Evolutionary conservation across 37 sponge, comb jelly and placozoan species (phyloP).

Genomic region (Haliclona indistincta): DNA sequence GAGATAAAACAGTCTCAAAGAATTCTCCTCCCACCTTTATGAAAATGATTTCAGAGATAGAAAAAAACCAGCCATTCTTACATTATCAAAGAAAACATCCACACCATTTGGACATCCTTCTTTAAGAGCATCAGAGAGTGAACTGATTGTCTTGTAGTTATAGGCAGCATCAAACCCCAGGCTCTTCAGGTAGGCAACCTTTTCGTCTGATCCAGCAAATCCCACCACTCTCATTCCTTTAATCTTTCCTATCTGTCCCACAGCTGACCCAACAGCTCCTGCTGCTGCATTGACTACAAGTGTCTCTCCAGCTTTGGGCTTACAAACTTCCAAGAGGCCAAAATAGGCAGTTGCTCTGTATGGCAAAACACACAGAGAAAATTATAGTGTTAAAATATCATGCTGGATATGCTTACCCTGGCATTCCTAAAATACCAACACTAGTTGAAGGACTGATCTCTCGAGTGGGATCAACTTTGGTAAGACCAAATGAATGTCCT

Average conservation of each 20-base stretch:
- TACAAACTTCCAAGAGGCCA: slow-evolving; percentile 74
- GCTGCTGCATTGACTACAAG: slow-evolving; percentile 86
- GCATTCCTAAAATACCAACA: slow-evolving; percentile 89
- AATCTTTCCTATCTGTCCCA: slow-evolving; percentile 85
- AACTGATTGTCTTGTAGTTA: slow-evolving; percentile 87
- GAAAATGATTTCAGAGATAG: not conserved
- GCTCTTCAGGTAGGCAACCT: slow-evolving; percentile 63
- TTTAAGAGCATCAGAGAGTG: slow-evolving; percentile 57
- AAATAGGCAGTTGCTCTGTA: slow-evolving; percentile 87
- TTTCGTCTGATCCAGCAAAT: slow-evolving; percentile 83
- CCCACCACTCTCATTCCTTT: slow-evolving; percentile 88
- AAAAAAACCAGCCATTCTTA: slow-evolving; percentile 51
- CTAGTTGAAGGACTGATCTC: slow-evolving; percentile 33
- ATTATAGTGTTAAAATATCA: not conserved
- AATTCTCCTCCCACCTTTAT: slow-evolving; percentile 86
- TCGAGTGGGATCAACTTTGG: slow-evolving; percentile 38
- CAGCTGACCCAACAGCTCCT: slow-evolving; percentile 90
- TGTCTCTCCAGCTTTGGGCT: slow-evolving; percentile 86
- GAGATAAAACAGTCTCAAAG: slow-evolving; percentile 57
- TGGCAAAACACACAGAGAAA: slow-evolving; percentile 4
- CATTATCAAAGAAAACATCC: slow-evolving; percentile 92
- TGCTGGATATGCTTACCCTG: slow-evolving; percentile 63
- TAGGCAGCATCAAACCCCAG: slow-evolving; percentile 88
- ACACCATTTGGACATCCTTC: slow-evolving; percentile 86
- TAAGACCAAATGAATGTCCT: not conserved